phyloP scores from a whole-genome alignment of 2,888 invertebrate species.

The Ormyrus nitidulus region DNA sequence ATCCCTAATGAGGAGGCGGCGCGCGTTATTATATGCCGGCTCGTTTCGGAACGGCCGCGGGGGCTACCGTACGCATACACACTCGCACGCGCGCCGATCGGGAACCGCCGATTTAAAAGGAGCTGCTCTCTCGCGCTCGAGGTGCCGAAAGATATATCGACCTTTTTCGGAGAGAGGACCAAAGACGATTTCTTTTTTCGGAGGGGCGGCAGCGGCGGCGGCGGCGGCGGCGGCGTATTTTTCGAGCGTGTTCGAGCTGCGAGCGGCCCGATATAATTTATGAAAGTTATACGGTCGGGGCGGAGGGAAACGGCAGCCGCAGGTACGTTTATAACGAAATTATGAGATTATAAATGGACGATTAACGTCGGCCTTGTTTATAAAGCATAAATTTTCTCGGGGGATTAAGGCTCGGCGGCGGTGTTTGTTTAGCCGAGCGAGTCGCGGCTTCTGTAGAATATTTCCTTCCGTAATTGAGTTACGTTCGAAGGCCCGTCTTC shows the following conservation, averaged over 20 bases:
- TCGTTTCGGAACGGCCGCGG: constrained; percentile 9
- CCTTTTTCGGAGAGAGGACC: constrained; percentile 33
- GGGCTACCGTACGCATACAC: constrained; percentile 31
- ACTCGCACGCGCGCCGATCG: constrained; percentile 30
- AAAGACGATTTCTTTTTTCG: constrained; percentile 10
- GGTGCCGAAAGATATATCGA: constrained; percentile 59
- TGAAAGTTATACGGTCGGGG: constrained; percentile 53
- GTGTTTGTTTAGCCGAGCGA: constrained; percentile 37
- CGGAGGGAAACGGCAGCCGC: not conserved
- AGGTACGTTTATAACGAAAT: constrained; percentile 33
- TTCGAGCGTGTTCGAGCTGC: not conserved
- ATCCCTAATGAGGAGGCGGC: constrained; percentile 70
- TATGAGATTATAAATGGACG: constrained; percentile 59
- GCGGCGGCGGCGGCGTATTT: not conserved
- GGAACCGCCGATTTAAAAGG: constrained; percentile 56
- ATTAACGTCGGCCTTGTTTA: constrained; percentile 59
- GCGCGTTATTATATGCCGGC: constrained; percentile 62
- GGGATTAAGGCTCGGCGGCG: constrained; percentile 8
- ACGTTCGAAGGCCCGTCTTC: not conserved
- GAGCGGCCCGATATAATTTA: constrained; percentile 53
- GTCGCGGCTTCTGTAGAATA: constrained; percentile 47
- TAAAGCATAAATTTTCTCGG: constrained; percentile 53
- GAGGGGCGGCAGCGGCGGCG: not conserved
- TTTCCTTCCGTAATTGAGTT: constrained; percentile 51
- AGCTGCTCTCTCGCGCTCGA: constrained; percentile 35